Conservation (phyloP, 2,113 vertebrate genomes). For the Pipa parva region DNA sequence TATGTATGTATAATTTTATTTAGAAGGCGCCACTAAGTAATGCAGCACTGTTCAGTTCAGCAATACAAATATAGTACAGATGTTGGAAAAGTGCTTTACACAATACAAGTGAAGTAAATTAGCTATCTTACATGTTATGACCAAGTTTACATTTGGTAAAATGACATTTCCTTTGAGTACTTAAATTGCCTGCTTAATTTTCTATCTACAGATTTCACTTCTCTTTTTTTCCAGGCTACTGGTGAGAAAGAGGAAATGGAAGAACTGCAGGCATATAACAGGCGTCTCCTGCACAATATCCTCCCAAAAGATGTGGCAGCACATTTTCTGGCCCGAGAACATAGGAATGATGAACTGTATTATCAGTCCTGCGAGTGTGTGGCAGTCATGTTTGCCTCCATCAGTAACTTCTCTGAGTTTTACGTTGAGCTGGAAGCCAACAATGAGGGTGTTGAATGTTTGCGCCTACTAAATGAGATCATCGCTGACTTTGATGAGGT, state of each 20-base stretch:
- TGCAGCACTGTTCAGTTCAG: too few relatives aligned
- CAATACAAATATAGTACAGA: too few relatives aligned
- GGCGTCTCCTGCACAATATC: conserved; percentile 90
- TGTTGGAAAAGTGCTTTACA: too few relatives aligned
- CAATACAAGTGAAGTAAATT: too few relatives aligned
- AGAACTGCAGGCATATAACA: conserved; percentile 92
- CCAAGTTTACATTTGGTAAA: too few relatives aligned
- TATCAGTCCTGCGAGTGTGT: conserved; percentile 96
- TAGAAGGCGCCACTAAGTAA: too few relatives aligned
- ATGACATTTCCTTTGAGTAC: too few relatives aligned
- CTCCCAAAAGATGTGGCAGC: conserved; percentile 92
- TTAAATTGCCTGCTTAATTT: neutral
- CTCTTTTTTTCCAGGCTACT: conserved; percentile 69
- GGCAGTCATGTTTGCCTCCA: conserved; percentile 95
- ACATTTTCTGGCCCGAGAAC: conserved; percentile 86
- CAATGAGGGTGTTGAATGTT: conserved; percentile 92
- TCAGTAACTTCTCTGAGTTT: conserved; percentile 96
- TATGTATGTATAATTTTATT: neutral
- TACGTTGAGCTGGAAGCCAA: conserved; percentile 96
- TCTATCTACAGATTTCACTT: neutral
- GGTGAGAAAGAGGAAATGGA: conserved; percentile 97
- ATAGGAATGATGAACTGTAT: conserved; percentile 89
- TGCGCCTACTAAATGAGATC: conserved; percentile 92
- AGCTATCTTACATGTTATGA: too few relatives aligned
- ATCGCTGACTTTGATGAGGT: conserved; percentile 96